Base-by-base conservation (phyloP, 2,113 vertebrate genomes). In the Oreotragus oreotragus region DNA sequence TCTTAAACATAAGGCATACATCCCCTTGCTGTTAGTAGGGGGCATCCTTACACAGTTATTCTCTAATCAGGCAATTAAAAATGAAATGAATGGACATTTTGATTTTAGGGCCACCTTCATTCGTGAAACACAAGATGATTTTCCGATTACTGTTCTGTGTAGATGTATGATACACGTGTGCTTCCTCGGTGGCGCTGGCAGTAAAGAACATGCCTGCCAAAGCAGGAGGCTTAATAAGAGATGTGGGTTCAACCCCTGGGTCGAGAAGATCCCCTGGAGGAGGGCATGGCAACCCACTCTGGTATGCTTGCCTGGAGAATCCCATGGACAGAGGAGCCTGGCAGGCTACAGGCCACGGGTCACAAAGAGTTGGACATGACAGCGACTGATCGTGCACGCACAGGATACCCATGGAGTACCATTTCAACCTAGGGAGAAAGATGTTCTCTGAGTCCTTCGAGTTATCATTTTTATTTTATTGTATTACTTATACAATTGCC, bases 31-130 rank as follows among this genome's bases (percentile, higher is more conserved):
- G 25, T 66, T 39, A 11, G 15, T 11, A 43, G 30, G 6, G 15
- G 13, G 84, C 6, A 43, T 64, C 80, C 57, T 76, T n/a, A 36
- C 1, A 15, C 12, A 73, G 79, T 80, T 60, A 64, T 49, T 53
- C 25, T 86, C 84, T 88, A 70, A 94, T 85, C 80, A 58, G 33
- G 47, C 25, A 43, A 15, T 45, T 84, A 58, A 70, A 83, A 80
- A 62, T 66, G 30, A 84, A 91, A 85, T 8, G 25, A n/a, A 33
- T 45, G 10, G 58, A 60, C 33, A 27, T 81, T 87, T 60, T 88
- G 27, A n/a, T 85, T 58, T 79, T 80, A 49, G 19, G 84, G 30
- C 16, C 15, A 12, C 86, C 30, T 89, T 66, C 13, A 66, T 80
- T 94, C 53, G 2, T 79, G 77, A 85, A 88, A 58, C 33, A 89